A percentile compares a stretch with the other conserved stretches of the same genome.
These are phyloP conservation scores for Sebastes trivittatus DNA, from an alignment of 2,797 vertebrate genomes.

Conservation along the genomic window DNA sequence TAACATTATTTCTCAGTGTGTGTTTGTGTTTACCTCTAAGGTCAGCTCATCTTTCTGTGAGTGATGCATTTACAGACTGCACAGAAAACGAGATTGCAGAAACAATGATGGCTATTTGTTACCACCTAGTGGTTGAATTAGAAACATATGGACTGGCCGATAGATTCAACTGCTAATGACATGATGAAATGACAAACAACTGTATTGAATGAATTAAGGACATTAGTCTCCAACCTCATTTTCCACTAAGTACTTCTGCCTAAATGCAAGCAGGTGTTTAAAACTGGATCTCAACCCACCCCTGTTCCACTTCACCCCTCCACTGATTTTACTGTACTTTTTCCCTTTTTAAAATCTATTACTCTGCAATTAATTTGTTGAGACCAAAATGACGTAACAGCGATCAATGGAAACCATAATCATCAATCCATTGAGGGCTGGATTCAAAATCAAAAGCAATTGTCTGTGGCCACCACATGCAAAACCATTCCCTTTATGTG, in stretches of 20 bases:
- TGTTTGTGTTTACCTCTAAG: background rate
- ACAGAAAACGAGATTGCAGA: background rate
- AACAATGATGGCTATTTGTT: background rate
- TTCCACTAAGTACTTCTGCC: background rate
- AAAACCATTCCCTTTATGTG: too few relatives aligned
- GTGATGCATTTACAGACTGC: background rate
- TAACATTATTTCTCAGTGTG: background rate
- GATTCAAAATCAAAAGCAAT: too few relatives aligned
- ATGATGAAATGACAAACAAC: background rate
- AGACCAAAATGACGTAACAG: accelerated
- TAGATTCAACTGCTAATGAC: background rate
- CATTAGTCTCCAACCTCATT: background rate
- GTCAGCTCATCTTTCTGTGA: background rate
- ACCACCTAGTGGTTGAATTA: background rate
- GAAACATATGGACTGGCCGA: background rate
- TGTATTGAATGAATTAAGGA: background rate
- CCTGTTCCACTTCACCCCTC: background rate
- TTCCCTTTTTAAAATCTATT: too few relatives aligned
- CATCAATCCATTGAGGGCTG: too few relatives aligned
- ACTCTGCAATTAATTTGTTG: too few relatives aligned
- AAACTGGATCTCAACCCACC: background rate
- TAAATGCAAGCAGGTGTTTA: background rate
- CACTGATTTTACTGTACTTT: too few relatives aligned
- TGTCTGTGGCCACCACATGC: too few relatives aligned
- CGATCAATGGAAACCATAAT: too few relatives aligned